A percentile compares a stretch with the other conserved stretches of the same genome.
Evolutionary conservation across 2,888 invertebrate species (phyloP).

Genomic region (Callyntrura sp.): DNA sequence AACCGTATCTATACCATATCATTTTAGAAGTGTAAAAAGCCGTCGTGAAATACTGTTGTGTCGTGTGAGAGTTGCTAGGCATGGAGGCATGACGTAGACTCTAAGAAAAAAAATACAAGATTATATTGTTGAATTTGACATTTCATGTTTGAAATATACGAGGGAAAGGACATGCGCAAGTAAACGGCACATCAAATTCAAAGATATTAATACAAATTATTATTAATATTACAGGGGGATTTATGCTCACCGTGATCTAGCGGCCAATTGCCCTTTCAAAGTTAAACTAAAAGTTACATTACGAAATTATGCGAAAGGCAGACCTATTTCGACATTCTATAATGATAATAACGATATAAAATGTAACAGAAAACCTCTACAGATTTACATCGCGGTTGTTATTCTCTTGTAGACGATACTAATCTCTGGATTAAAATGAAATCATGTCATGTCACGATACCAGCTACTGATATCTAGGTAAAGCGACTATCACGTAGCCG

Average conservation of each 20-base stretch:
- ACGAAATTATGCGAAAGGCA: not conserved
- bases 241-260: not conserved
- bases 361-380: not conserved
- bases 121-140: not conserved
- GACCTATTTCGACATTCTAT: not conserved
- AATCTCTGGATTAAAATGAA: not conserved
- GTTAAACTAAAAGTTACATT: not conserved
- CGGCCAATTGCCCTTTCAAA: not conserved
- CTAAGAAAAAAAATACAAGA: not conserved
- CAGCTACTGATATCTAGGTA: too few species aligned
- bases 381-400: not conserved
- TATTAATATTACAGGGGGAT: too few species aligned
- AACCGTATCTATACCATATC: not conserved
- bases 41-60: not conserved
- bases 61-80: not conserved
- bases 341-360: not conserved
- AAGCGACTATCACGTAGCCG: slow-evolving; percentile 4
- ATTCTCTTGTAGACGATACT: not conserved
- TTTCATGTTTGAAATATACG: not conserved
- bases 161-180: too few species aligned
- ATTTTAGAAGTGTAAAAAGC: slow-evolving; percentile 20
- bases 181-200: too few species aligned
- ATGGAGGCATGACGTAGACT: not conserved
- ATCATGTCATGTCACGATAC: not conserved
- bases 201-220: too few species aligned